A percentile compares a stretch with the other conserved stretches of the same genome.
Evolutionary conservation across 2,113 vertebrate genomes (phyloP).

Genomic region (Coturnix japonica): DNA sequence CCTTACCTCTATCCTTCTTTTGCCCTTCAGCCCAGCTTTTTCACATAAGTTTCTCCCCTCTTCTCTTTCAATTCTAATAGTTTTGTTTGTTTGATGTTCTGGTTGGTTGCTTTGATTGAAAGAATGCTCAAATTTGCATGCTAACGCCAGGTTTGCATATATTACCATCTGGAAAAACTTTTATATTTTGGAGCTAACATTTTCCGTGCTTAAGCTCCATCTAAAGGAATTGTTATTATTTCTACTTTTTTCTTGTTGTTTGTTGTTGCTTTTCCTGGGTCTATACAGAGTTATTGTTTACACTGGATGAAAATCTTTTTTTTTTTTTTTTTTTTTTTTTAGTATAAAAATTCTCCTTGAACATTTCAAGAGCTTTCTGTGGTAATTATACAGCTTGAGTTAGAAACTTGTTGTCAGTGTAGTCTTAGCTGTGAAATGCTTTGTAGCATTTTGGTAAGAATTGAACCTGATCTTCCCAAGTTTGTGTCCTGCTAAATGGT

Average conservation of each 20-base stretch:
- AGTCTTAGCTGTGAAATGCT: not conserved
- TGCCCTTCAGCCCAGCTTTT: conserved; percentile 11
- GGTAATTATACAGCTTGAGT: not conserved
- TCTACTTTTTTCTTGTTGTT: not conserved
- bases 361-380: not conserved
- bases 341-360: not conserved
- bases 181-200: not conserved
- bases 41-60: not conserved
- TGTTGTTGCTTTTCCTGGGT: not conserved
- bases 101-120: not conserved
- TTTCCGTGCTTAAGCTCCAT: not conserved
- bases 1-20: not conserved
- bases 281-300: not conserved
- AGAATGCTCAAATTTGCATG: conserved; percentile 2
- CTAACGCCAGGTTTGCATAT: not conserved
- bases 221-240: not conserved
- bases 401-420: not conserved
- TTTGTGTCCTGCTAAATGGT: not conserved
- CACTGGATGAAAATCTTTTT: not conserved
- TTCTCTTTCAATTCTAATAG: not conserved
- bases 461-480: not conserved
- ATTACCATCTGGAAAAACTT: not conserved
- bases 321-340: not conserved
- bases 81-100: conserved; percentile 30
- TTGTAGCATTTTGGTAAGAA: not conserved